Base-by-base conservation (phyloP, 2,113 vertebrate species). In the Felis chaus region DNA sequence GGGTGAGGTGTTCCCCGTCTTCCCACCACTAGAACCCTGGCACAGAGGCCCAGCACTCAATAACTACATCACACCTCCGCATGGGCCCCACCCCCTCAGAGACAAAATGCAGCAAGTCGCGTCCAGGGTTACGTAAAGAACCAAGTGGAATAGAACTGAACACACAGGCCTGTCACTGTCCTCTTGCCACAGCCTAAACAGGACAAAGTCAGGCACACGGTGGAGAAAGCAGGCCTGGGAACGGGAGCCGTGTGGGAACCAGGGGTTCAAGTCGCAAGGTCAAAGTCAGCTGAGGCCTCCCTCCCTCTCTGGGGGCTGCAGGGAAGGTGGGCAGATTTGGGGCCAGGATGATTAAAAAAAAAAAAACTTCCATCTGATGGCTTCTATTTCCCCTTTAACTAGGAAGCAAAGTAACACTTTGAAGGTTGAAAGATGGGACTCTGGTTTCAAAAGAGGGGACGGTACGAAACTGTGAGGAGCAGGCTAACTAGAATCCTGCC, bases 401-500 rank as follows among this genome's bases (percentile, higher is more conserved):
- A 25, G 10, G 87, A 68, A 53, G n/a, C 71, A 84, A 36, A 71
- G 41, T 14, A 27, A 11, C 25, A 13, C 31, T 81, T 10, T 21
- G 36, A 55, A 82, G n/a, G 15, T 0, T 25, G 33, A 61, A 48
- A 63, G 57, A 19, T 2, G 18, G 18, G 5, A 7, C 15, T 2
- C 48, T 23, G 33, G 27, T 36, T 76, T 71, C 45, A 13, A 74
- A 36, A 69, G 31, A 57, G 29, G 29, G 73, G 36, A 39, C 0
- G 7, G 27, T 4, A 19, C 5, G 19, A 29, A 55, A 11, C 1
- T 7, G 3, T 2, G 12, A 13, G 27, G 3, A 2, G 41, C 53
- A 36, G 27, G 73, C 33, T 31, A 29, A 5, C 1, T 7, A 63
- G 27, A n/a, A 2, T 16, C 7, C 19, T 9, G 68, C n/a, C 0